Conservation (phyloP, 2,113 vertebrate genomes). For the Halcyon malimbica region DNA sequence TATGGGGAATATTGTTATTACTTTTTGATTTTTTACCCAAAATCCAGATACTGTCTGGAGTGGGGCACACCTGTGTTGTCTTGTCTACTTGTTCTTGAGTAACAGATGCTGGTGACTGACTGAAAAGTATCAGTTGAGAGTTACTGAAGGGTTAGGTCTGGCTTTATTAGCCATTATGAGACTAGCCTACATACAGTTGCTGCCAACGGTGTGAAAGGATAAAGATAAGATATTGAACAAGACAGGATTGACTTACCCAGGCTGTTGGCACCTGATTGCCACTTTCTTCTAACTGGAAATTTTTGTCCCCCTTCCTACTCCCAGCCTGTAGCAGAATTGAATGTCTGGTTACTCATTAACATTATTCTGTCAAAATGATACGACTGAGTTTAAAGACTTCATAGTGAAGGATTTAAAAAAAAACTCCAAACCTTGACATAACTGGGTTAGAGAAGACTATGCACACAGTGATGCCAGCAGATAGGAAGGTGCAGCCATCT, state of each 20-base stretch:
- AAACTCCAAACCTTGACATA: background rate
- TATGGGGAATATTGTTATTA: background rate
- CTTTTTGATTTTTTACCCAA: background rate
- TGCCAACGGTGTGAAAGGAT: background rate
- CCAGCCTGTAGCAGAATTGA: background rate
- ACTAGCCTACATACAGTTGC: background rate
- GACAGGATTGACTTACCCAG: background rate
- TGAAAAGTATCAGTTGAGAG: background rate
- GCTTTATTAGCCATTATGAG: background rate
- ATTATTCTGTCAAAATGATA: background rate
- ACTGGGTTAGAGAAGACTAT: background rate
- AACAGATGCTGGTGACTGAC: background rate
- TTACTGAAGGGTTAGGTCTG: background rate
- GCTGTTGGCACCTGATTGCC: background rate
- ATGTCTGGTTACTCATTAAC: slow-evolving; percentile 8
- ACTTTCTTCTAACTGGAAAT: background rate
- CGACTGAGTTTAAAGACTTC: background rate
- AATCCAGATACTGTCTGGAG: background rate
- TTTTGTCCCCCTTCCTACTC: background rate
- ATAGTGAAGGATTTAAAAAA: background rate
- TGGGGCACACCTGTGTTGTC: background rate
- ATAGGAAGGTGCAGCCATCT: background rate
- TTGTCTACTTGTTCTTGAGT: background rate
- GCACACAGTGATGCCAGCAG: background rate
- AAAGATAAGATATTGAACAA: no score